These are phyloP conservation scores for Alligator mississippiensis DNA, from an alignment of 2,113 vertebrate species.

Conservation along the genomic window DNA sequence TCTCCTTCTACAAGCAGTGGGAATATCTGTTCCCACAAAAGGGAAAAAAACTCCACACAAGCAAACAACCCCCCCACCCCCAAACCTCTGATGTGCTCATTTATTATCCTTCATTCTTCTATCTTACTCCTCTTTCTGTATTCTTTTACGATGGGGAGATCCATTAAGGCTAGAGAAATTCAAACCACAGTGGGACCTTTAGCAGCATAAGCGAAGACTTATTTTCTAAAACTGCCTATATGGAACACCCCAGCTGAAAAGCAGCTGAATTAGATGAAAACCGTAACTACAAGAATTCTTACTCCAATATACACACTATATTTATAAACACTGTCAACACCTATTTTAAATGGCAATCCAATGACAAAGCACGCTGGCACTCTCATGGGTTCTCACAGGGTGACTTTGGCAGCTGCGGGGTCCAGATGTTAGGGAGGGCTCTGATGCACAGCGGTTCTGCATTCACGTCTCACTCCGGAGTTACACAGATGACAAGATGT, in stretches of 20 bases:
- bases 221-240: background rate
- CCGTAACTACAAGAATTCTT: background rate
- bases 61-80: no score
- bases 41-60: background rate
- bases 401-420: background rate
- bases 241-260: background rate
- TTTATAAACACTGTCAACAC: background rate
- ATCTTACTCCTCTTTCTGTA: background rate
- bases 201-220: background rate
- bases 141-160: background rate
- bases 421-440: background rate
- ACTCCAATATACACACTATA: background rate
- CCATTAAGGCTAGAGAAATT: fast-evolving
- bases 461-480: background rate
- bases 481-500: background rate
- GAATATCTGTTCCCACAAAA: background rate
- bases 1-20: background rate
- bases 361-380: background rate
- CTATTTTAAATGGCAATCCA: background rate
- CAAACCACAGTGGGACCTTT: background rate
- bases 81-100: background rate
- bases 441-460: background rate
- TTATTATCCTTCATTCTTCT: background rate
- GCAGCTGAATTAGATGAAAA: background rate
- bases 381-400: background rate